phyloP scores from a whole-genome alignment of 2,113 vertebrate genomes.

The Saimiri boliviensis region DNA sequence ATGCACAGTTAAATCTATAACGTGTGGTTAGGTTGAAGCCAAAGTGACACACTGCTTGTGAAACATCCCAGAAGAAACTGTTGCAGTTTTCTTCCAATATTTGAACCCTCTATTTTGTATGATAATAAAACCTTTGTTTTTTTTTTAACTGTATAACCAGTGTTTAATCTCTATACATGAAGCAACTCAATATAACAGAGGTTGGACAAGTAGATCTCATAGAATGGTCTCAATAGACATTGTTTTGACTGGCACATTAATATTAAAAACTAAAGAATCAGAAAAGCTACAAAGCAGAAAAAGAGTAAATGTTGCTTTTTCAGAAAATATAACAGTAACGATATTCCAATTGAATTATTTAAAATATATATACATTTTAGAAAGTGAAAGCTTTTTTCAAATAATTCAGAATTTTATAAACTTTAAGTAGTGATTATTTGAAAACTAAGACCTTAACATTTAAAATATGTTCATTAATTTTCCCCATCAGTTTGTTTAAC shows the following conservation, averaged over 20 bases:
- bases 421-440: not conserved
- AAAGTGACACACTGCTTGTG: not conserved
- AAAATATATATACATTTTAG: not conserved
- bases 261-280: not conserved
- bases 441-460: not conserved
- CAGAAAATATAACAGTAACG: not conserved
- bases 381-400: not conserved
- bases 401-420: not conserved
- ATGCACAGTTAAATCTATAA: not conserved
- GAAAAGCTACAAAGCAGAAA: not conserved
- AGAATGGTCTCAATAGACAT: not conserved
- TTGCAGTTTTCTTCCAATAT: not conserved
- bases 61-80: not conserved
- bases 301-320: not conserved
- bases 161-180: not conserved
- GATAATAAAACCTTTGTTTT: not conserved
- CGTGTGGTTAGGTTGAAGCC: not conserved
- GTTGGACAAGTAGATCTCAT: not conserved
- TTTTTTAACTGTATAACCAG: not conserved
- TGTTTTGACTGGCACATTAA: not conserved
- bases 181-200: not conserved
- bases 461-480: slow-evolving; percentile 55
- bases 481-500: slow-evolving; percentile 52
- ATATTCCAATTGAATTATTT: not conserved
- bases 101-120: not conserved